Conservation (phyloP, 1,140 invertebrate genomes). For the Cydia amplana region DNA sequence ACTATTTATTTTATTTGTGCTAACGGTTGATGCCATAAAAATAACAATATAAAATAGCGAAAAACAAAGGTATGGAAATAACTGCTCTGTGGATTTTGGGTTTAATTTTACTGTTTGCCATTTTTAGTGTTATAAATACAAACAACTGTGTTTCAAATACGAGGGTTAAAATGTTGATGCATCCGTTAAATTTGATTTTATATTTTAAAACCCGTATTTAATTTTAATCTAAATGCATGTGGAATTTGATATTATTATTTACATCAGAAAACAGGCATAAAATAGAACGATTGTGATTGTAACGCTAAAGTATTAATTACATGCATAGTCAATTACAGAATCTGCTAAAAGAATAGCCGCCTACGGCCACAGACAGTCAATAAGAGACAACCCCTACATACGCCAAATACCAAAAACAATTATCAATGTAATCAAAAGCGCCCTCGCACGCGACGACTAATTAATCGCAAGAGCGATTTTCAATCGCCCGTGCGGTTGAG, state of each 20-base stretch:
- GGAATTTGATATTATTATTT: background rate
- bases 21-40: conserved; percentile 29
- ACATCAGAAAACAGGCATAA: background rate
- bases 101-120: background rate
- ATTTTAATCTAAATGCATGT: background rate
- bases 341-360: conserved; percentile 20
- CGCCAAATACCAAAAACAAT: conserved; percentile 55
- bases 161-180: background rate
- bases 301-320: conserved; percentile 25
- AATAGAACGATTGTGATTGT: background rate
- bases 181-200: background rate
- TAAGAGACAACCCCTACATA: conserved; percentile 23
- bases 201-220: too few relatives aligned
- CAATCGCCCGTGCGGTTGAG: conserved; percentile 54
- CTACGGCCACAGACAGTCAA: conserved; percentile 28
- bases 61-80: conserved; percentile 26
- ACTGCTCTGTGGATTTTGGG: conserved; percentile 2
- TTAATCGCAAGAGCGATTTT: conserved; percentile 62
- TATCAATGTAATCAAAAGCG: conserved; percentile 59
- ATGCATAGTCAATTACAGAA: conserved; percentile 31
- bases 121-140: background rate
- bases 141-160: background rate
- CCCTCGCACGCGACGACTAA: conserved; percentile 63
- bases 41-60: conserved; percentile 22
- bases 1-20: conserved; percentile 56